A percentile compares a stretch with the other conserved stretches of the same genome.
Evolutionary conservation across 2,888 invertebrate species (phyloP).

Genomic region (Macrophya alboannulata): DNA sequence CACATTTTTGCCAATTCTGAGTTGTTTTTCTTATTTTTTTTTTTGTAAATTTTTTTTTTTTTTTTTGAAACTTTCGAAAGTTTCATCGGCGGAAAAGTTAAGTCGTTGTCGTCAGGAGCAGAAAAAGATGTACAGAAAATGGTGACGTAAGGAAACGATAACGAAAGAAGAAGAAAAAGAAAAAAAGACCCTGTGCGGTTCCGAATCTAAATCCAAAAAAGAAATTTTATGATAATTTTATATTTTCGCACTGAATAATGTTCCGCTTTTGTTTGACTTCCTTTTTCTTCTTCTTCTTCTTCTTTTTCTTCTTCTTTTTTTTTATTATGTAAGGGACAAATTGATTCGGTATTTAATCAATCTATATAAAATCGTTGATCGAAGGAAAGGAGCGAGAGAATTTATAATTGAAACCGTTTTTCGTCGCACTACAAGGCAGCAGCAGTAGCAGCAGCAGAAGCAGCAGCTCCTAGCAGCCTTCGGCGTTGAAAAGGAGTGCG

Average conservation of each 20-base stretch:
- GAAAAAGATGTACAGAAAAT: background rate
- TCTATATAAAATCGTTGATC: background rate
- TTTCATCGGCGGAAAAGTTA: conserved; percentile 7
- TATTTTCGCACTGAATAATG: background rate
- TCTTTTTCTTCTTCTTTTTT: background rate
- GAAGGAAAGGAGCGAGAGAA: background rate
- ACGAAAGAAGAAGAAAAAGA: background rate
- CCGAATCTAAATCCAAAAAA: no score
- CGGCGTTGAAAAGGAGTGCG: background rate
- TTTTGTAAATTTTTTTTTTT: no score
- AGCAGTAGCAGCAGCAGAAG: no score
- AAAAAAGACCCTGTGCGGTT: background rate
- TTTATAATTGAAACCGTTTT: background rate
- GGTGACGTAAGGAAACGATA: background rate
- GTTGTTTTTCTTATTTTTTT: background rate
- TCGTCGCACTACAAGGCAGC: background rate
- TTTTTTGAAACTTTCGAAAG: background rate
- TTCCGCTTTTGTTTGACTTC: background rate
- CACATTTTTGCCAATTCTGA: conserved; percentile 11
- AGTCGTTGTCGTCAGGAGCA: background rate
- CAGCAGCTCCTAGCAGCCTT: background rate
- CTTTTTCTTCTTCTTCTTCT: background rate
- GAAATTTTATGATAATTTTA: background rate
- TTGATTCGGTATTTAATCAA: conserved; percentile 5
- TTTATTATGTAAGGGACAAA: background rate